Evolutionary conservation across 64 coral and sea anemone genomes (phyloP).

Genomic region (Platygyra sinensis): DNA sequence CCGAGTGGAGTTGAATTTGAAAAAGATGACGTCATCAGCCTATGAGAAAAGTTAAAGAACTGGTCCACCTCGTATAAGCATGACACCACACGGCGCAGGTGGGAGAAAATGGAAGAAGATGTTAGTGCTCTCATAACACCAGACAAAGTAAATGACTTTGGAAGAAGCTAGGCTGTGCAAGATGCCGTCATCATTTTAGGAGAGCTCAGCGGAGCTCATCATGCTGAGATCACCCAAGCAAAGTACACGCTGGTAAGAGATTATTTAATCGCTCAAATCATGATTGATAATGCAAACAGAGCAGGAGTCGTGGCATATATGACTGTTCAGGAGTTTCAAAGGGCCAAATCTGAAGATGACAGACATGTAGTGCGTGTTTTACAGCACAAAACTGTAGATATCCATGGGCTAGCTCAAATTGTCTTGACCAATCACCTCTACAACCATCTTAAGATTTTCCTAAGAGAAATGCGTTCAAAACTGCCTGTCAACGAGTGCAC

Average conservation of each 20-base stretch:
- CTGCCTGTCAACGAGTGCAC: background rate
- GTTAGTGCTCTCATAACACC: background rate
- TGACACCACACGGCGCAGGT: background rate
- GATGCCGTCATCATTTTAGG: conserved; percentile 57
- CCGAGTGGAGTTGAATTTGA: too few species aligned
- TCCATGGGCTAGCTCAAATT: conserved; percentile 69
- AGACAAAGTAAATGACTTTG: conserved; percentile 32
- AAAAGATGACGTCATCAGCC: too few species aligned
- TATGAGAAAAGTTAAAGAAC: conserved; percentile 22
- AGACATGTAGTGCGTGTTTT: conserved; percentile 64
- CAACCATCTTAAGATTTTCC: conserved; percentile 67
- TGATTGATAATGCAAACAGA: conserved; percentile 57
- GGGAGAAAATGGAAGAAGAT: conserved; percentile 26
- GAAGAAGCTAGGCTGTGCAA: conserved; percentile 44
- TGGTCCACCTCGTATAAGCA: conserved; percentile 53
- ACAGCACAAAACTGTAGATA: conserved; percentile 68
- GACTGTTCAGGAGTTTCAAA: conserved; percentile 52
- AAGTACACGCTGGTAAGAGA: conserved; percentile 39
- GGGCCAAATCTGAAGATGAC: conserved; percentile 38
- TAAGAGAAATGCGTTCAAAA: conserved; percentile 22
- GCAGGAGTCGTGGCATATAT: conserved; percentile 66
- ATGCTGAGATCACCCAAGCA: conserved; percentile 38
- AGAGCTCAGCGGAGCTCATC: conserved; percentile 9
- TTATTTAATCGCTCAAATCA: too few species aligned
- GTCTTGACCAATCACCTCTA: conserved; percentile 59